Evolutionary conservation across 2,113 vertebrate species (phyloP).

Genomic region (Panurus biarmicus): DNA sequence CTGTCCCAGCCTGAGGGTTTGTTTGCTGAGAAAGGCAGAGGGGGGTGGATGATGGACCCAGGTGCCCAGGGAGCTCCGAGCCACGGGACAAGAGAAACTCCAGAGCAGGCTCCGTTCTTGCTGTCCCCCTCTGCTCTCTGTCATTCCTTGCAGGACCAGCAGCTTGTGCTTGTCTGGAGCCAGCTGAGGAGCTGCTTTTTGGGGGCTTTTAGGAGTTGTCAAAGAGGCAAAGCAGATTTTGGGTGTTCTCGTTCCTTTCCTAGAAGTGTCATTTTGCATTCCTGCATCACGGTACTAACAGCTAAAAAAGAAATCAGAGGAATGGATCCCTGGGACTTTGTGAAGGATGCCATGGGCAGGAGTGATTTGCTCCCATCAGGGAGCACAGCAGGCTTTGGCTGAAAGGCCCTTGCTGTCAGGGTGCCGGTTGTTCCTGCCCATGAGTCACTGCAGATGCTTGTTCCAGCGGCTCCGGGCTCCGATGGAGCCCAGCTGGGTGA

Average conservation of each 20-base stretch:
- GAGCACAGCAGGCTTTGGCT: background rate
- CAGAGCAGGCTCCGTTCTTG: background rate
- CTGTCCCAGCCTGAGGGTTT: background rate
- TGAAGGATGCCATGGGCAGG: background rate
- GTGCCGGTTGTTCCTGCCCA: background rate
- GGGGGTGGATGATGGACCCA: background rate
- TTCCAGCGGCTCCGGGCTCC: background rate
- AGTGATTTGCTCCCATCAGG: background rate
- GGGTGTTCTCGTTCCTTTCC: background rate
- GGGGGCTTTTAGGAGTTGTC: background rate
- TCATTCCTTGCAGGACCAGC: background rate
- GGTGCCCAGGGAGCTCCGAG: background rate
- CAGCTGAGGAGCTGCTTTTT: background rate
- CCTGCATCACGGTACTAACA: background rate
- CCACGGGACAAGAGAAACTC: background rate
- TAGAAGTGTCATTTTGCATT: background rate
- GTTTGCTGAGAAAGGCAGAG: background rate
- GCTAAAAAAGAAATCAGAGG: background rate
- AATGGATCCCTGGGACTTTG: background rate
- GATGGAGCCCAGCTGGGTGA: slow-evolving; percentile 11
- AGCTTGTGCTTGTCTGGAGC: background rate
- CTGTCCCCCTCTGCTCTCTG: background rate
- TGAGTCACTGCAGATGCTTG: slow-evolving; percentile 21
- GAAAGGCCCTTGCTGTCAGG: background rate
- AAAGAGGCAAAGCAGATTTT: background rate